phyloP scores from a whole-genome alignment of 2,113 vertebrate species.

The Polypterus bichir region DNA sequence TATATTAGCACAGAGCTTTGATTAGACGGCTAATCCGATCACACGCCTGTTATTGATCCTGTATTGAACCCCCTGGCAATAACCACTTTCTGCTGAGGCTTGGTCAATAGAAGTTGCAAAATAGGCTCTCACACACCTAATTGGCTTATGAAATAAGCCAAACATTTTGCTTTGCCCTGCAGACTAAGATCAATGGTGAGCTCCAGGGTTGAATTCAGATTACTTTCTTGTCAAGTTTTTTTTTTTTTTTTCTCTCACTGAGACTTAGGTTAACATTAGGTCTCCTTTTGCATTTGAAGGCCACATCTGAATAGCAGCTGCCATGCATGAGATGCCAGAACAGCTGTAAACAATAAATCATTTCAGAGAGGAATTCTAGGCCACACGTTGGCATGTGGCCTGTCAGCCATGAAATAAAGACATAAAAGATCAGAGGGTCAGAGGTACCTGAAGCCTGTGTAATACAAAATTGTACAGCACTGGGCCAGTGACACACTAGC shows the following conservation, averaged over 20 bases:
- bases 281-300: constrained; percentile 48
- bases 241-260: constrained; percentile 24
- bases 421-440: constrained; percentile 75
- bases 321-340: constrained; percentile 51
- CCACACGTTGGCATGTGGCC: constrained; percentile 66
- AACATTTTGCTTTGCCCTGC: constrained; percentile 88
- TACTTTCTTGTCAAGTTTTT: constrained; percentile 58
- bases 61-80: constrained; percentile 65
- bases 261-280: constrained; percentile 44
- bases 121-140: constrained; percentile 79
- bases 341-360: constrained; percentile 94
- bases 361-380: constrained; percentile 57
- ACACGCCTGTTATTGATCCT: constrained; percentile 77
- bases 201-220: constrained; percentile 74
- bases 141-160: constrained; percentile 89
- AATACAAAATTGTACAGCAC: constrained; percentile 5
- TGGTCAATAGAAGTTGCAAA: constrained; percentile 77
- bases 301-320: constrained; percentile 77
- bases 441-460: constrained; percentile 42
- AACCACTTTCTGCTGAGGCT: constrained; percentile 70
- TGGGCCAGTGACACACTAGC: constrained; percentile 1
- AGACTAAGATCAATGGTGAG: constrained; percentile 72
- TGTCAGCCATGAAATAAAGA: constrained; percentile 94
- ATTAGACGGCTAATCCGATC: constrained; percentile 94
- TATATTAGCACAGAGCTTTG: constrained; percentile 90